A percentile compares a stretch with the other conserved stretches of the same genome.
Conservation (phyloP, 2,888 invertebrate species). For the Cenopis cana region DNA sequence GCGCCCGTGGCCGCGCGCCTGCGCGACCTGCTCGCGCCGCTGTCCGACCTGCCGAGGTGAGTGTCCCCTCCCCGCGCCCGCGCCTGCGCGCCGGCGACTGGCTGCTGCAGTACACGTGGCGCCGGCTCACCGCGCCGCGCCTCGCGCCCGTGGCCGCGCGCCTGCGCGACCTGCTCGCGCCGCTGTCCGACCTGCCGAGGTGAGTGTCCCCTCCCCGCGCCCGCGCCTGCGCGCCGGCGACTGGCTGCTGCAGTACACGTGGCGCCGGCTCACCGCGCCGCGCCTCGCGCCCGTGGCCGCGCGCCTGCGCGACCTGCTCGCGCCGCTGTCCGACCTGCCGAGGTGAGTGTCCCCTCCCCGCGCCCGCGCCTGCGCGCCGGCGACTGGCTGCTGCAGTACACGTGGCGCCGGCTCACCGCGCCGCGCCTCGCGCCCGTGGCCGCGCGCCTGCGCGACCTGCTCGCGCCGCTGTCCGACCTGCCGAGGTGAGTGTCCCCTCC, state of each 20-base stretch:
- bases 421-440: constrained; percentile 62
- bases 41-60: constrained; percentile 88
- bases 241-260: constrained; percentile 96
- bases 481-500: too few species aligned
- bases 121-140: constrained; percentile 86
- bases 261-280: constrained; percentile 87
- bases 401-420: constrained; percentile 88
- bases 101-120: constrained; percentile 94
- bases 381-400: too few species aligned
- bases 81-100: constrained; percentile 95
- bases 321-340: constrained; percentile 90
- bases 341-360: too few species aligned
- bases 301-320: constrained; percentile 78
- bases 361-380: too few species aligned
- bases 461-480: constrained; percentile 89
- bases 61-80: neutral
- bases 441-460: constrained; percentile 69
- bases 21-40: constrained; percentile 84
- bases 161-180: constrained; percentile 81
- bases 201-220: neutral
- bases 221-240: constrained; percentile 92
- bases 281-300: constrained; percentile 60
- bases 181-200: constrained; percentile 89
- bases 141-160: constrained; percentile 59
- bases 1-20: constrained; percentile 56